Base-by-base conservation (phyloP, 1,140 invertebrate genomes). In the Olivierus martensii region DNA sequence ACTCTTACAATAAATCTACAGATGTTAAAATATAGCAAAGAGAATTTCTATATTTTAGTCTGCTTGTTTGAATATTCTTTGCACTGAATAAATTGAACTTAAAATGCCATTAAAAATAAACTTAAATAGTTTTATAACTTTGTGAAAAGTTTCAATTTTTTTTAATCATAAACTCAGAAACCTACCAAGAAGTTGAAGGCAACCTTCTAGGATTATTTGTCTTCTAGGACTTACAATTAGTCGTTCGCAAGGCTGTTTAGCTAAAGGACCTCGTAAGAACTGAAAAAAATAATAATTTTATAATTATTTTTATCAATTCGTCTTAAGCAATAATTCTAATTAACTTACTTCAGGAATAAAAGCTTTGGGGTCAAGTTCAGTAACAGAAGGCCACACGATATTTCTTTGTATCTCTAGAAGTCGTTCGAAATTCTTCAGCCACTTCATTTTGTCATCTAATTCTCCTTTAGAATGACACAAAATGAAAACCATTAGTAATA, bases 361-460 rank as follows among this genome's bases (percentile, higher is more conserved):
- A 15, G 75, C 70, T 61, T 77, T 76, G 1, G 78, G 74, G 56
- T 82, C 80, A 41, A 82, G 62, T 59, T 82, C 80, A 12, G 73
- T 65, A 12, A 83, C 75, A 10, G 77, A 69, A 7, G 80, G 80
- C 80, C 80, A 82, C 1, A 79, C 69, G 28, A 82, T 73, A 59
- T 78, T 79, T 28, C 73, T 68, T 63, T 83, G 80, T 44, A 82
- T 79, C 63, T 81, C 80, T 55, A 82, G 71, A 3, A 82, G 68
- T 37, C 80, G 65, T 60, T 83, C 80, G 69, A 80, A 82, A 63
- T 82, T 82, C 59, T 81, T 80, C 45, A 82, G 64, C 80, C 79
- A 82, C 62, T 77, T 77, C 71, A 82, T 80, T 64, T 80, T 81
- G 53, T 82, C 80, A 65, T 82, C 80, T 42, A 82, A 67, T 57